Evolutionary conservation across 1,140 invertebrate genomes (phyloP), one percentile per base, ranked within the genome.

Genomic region (Trichonephila inaurata): DNA sequence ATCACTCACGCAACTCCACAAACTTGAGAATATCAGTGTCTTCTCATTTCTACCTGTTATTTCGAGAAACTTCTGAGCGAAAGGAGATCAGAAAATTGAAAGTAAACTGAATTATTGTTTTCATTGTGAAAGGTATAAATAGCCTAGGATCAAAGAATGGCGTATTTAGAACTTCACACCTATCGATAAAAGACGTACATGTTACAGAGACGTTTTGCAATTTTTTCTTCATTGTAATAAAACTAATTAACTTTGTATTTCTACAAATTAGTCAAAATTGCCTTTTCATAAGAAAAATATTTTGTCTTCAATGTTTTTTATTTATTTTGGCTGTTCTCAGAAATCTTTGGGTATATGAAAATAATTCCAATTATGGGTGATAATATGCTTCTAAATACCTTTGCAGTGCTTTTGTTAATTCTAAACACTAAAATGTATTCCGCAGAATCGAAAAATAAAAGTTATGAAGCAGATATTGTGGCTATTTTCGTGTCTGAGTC

Each of bases 401-500:
- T 77, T 1, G 4, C 2, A 77, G 16, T 28, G 21, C 33, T 77
- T 33, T 28, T 33, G 24, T 18, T 77, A 4, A 5, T 18, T 33
- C 18, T 40, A 1, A 24, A 7, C 16, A 33, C 33, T 18, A 28
- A 77, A 40, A 77, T 19, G 18, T 77, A 6, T 33, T 77, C 28
- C 4, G 18, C 72, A 33, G 72, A 77, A 77, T 33, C 12, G 0
- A 6, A 33, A 33, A 18, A 24, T 16, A 16, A 33, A 77, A 19
- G 7, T 18, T 77, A 77, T 21, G 83, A 94, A 62, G 94, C 94
- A 14, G 18, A 92, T 21, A 94, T 95, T 28, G 94, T 95, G 4
- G 92, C 93, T 2, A 94, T 95, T 40, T 95, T 95, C 72, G 93
- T 93, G 8, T 28, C 87, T 2, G 64, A 91, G 21, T 94, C 94